A percentile compares a stretch with the other conserved stretches of the same genome.
phyloP scores from a whole-genome alignment of 2,888 invertebrate species.

The Xylota sylvarum region DNA sequence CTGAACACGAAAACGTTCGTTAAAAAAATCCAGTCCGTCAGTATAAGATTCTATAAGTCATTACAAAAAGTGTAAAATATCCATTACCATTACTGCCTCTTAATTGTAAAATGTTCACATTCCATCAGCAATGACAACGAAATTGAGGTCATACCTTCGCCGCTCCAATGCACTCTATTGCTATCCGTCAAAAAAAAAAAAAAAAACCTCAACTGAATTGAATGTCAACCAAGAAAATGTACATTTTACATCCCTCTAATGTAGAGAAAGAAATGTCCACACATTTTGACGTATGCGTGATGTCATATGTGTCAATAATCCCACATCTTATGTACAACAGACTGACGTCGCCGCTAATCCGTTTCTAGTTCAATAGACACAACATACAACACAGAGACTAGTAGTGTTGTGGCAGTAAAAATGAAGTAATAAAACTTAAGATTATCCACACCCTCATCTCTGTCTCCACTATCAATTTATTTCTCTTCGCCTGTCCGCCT shows the following conservation, averaged over 20 bases:
- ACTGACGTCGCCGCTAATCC: constrained; percentile 57
- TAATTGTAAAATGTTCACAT: neutral
- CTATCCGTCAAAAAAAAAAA: neutral
- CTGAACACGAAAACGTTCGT: too few relatives aligned
- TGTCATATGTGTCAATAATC: constrained; percentile 59
- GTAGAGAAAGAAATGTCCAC: neutral
- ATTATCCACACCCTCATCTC: constrained; percentile 32
- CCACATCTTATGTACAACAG: constrained; percentile 30
- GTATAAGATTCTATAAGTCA: too few relatives aligned
- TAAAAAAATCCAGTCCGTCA: too few relatives aligned
- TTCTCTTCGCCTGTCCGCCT: neutral
- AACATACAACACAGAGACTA: constrained; percentile 26
- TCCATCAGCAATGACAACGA: constrained; percentile 6
- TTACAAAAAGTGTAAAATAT: neutral
- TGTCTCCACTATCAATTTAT: constrained; percentile 34
- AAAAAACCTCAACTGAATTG: neutral
- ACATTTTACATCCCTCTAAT: constrained; percentile 5
- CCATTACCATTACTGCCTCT: neutral
- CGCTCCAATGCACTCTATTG: neutral
- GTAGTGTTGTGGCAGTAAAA: constrained; percentile 13
- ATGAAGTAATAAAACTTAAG: constrained; percentile 32
- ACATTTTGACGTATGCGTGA: constrained; percentile 48
- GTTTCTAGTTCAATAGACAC: constrained; percentile 53
- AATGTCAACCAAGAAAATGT: constrained; percentile 29
- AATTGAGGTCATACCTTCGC: constrained; percentile 24